phyloP scores from a whole-genome alignment of 2,797 vertebrate species.

The Labeo calbasu region DNA sequence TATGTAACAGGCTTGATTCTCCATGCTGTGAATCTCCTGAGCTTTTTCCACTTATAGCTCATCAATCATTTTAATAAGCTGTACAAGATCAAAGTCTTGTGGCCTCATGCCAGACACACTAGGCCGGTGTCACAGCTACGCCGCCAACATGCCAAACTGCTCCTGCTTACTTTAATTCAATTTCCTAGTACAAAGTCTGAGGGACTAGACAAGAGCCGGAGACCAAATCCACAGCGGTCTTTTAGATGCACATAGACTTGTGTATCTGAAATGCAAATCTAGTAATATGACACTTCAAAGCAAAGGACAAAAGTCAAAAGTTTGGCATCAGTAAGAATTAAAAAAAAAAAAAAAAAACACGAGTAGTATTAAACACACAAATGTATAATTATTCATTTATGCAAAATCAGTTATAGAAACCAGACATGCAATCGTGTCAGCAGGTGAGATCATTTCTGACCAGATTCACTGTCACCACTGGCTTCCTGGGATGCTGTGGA shows the following conservation, averaged over 20 bases:
- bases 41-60: conserved; percentile 69
- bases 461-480: background rate
- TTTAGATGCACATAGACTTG: background rate
- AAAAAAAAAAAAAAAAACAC: background rate
- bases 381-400: background rate
- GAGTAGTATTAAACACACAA: background rate
- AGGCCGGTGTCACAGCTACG: conserved; percentile 42
- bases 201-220: conserved; percentile 4
- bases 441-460: conserved; percentile 16
- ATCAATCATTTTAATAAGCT: conserved; percentile 71
- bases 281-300: background rate
- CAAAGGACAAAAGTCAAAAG: background rate
- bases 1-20: conserved; percentile 45
- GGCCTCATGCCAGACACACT: conserved; percentile 53
- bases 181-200: conserved; percentile 29
- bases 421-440: background rate
- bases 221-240: conserved; percentile 7
- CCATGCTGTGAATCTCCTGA: conserved; percentile 63
- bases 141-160: conserved; percentile 50
- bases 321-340: background rate
- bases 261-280: conserved; percentile 9
- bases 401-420: background rate
- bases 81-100: conserved; percentile 71
- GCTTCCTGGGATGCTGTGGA: conserved; percentile 19
- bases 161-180: conserved; percentile 49